phyloP scores from a whole-genome alignment of 1,140 invertebrate species.

The Pomacea maculata region DNA sequence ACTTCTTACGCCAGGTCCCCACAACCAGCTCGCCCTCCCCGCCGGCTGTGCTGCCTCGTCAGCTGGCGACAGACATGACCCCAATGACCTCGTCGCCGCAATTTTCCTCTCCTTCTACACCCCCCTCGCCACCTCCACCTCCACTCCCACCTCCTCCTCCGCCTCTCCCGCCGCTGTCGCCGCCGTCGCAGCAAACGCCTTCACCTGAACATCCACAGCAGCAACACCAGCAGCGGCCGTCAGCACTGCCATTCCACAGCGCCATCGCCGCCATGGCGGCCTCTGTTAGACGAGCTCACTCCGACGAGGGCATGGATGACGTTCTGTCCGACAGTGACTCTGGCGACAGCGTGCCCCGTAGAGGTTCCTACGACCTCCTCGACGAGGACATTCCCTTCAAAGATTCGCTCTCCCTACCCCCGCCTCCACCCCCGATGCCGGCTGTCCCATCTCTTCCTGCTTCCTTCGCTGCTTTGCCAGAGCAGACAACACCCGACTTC shows the following conservation, averaged over 20 bases:
- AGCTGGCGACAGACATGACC: background rate
- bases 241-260: constrained; percentile 3
- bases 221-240: background rate
- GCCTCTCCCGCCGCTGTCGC: background rate
- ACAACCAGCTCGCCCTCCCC: background rate
- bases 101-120: background rate
- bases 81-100: background rate
- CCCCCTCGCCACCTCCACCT: background rate
- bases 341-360: constrained; percentile 24
- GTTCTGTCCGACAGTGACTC: constrained; percentile 22
- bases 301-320: constrained; percentile 25
- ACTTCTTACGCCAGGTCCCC: background rate
- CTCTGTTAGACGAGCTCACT: background rate
- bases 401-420: constrained; percentile 16
- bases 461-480: background rate
- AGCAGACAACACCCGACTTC: no score
- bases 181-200: background rate
- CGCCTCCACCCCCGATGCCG: constrained; percentile 15
- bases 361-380: constrained; percentile 37
- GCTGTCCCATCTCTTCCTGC: no score
- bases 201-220: background rate
- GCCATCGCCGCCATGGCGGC: constrained; percentile 2
- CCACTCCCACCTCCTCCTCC: background rate
- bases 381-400: constrained; percentile 30
- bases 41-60: background rate